Conservation (phyloP, 2,113 vertebrate species). For the Chunga burmeisteri region DNA sequence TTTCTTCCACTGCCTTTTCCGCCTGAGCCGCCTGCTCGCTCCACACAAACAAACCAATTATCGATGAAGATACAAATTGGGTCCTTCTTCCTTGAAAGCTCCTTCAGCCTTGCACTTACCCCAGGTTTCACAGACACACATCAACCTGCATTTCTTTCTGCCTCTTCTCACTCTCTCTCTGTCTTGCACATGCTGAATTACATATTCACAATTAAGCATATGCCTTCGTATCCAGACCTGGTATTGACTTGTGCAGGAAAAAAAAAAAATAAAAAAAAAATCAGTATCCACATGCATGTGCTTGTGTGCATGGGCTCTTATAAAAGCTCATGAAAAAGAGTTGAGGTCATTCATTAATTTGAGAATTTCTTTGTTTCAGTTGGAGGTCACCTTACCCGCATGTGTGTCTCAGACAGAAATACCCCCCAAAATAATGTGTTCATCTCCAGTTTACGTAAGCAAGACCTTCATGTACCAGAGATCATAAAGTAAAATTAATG, state of each 20-base stretch:
- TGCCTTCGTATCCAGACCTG: background rate
- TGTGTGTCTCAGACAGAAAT: background rate
- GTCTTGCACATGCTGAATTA: background rate
- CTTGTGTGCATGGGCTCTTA: background rate
- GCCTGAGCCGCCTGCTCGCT: slow-evolving; percentile 48
- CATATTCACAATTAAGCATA: fast-evolving
- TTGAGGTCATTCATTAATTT: background rate
- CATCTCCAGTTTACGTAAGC: background rate
- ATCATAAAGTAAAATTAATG: background rate
- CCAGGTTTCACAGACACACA: background rate
- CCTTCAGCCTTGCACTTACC: slow-evolving; percentile 59
- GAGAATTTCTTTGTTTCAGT: background rate
- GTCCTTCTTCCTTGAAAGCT: slow-evolving; percentile 62
- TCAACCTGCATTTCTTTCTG: background rate
- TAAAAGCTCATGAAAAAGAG: background rate
- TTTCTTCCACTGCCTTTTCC: slow-evolving; percentile 52
- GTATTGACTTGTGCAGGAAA: background rate
- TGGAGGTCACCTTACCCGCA: background rate
- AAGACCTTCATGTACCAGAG: background rate
- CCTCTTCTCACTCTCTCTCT: background rate
- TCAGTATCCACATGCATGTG: fast-evolving
- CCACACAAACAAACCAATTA: slow-evolving; percentile 79
- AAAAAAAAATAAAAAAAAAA: no score
- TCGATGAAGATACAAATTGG: slow-evolving; percentile 63
- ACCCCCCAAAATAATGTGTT: background rate